Evolutionary conservation across 2,888 invertebrate species (phyloP).

Genomic region (Cephus pulcher): DNA sequence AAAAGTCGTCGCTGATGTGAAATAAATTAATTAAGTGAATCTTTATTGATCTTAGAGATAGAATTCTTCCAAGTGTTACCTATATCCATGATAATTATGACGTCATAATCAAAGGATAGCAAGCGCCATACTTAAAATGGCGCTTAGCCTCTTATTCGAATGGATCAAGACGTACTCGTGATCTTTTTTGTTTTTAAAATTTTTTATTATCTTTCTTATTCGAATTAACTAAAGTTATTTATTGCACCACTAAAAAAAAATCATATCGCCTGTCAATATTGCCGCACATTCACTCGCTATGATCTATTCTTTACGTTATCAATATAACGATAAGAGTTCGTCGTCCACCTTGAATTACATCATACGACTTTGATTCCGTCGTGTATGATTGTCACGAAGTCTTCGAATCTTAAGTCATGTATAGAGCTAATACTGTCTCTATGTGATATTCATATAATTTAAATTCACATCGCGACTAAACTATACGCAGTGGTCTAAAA

Average conservation of each 20-base stretch:
- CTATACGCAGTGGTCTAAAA: background rate
- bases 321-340: background rate
- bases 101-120: background rate
- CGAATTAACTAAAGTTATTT: background rate
- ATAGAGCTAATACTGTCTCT: background rate
- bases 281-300: background rate
- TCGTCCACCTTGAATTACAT: background rate
- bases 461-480: background rate
- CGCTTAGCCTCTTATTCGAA: background rate
- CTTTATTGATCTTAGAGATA: too few relatives aligned
- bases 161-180: background rate
- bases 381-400: too few relatives aligned
- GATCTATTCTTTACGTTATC: background rate
- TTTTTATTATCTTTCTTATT: background rate
- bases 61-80: background rate
- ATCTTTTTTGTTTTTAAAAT: background rate
- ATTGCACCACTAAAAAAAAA: background rate
- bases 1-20: too few relatives aligned
- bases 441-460: background rate
- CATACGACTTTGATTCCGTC: background rate
- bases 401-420: too few relatives aligned
- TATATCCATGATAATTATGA: background rate
- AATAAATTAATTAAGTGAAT: too few relatives aligned
- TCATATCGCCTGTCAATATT: background rate
- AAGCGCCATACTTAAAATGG: background rate